A percentile compares a stretch with the other conserved stretches of the same genome.
Conservation (phyloP, 2,888 invertebrate genomes). For the Plebejus melissa region DNA sequence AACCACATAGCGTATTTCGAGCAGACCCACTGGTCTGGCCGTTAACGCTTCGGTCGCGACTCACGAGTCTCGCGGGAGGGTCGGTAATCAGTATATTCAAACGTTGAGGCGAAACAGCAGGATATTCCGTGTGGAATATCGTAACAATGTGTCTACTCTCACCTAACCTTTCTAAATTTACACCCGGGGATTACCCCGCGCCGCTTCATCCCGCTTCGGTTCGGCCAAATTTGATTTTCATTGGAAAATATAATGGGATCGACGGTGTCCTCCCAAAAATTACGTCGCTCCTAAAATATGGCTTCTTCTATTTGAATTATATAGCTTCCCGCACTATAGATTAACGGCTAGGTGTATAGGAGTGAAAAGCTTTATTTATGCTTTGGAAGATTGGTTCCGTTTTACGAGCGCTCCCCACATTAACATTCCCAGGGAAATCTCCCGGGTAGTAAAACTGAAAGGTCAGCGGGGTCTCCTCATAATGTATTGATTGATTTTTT, state of each 20-base stretch:
- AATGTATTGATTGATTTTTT: constrained; percentile 4
- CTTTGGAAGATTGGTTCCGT: constrained; percentile 11
- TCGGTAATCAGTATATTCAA: background rate
- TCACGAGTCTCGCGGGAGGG: background rate
- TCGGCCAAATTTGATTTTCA: constrained; percentile 4
- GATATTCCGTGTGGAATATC: background rate
- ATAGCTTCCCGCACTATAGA: constrained; percentile 5
- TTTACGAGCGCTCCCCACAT: constrained; percentile 20
- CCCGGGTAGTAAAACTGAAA: constrained; percentile 7
- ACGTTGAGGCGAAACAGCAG: background rate
- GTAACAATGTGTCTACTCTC: constrained; percentile 10
- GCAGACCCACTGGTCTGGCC: background rate
- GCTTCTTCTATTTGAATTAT: constrained; percentile 9
- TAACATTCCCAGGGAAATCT: constrained; percentile 24
- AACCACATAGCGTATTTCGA: background rate
- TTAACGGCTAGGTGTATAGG: background rate
- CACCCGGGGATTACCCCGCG: background rate
- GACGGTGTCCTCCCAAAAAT: background rate
- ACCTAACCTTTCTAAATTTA: constrained; percentile 15
- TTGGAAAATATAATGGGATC: constrained; percentile 7
- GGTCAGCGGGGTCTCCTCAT: constrained; percentile 4
- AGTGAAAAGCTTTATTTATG: constrained; percentile 22
- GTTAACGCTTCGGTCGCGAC: background rate
- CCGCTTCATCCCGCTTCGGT: background rate
- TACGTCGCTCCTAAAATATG: background rate